Base-by-base conservation (phyloP, 1,140 invertebrate genomes). In the Drosophila littoralis region DNA sequence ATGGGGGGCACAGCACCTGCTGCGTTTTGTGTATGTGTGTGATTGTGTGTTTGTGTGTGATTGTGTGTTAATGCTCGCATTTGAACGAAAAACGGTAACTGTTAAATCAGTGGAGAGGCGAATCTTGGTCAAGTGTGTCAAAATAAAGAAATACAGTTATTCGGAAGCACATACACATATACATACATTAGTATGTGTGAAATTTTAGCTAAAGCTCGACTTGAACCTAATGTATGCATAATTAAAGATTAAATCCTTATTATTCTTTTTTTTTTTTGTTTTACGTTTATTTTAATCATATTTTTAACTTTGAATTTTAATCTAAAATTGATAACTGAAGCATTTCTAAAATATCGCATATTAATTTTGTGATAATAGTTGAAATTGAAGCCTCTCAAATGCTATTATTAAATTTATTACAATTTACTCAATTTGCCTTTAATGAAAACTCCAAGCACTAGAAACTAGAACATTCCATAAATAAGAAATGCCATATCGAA, bases 101-200 rank as follows among this genome's bases (percentile, higher is more conserved):
- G 54, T 77, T 68, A 77, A 77, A 74, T 83, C 68, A 63, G 63
- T 58, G 80, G 38, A 32, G 38, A 46, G 61, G 65, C 68, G 68
- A 89, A 88, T 84, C 67, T 88, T 88, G 83, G 83, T 88, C 83
- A 89, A 88, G 83, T 88, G 73, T 80, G 80, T 67, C 73, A 89
- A 86, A 88, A 86, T 79, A 89, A 86, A 74, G 64, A 89, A 79
- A 48, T 48, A 59, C 46, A 55, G 43, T 60, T 73, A 36, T 59
- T 55, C 32, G 13, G 10, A 36, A 74, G 42, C 33, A 13, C 60
- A 46, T 38, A 61, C 48, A 43, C 35, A 32, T 43, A 50, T 46
- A 40, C 17, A 42, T 61, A 66, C 22, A 33, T 63, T 45, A 7
- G 15, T 63, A 50, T 52, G 42, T 28, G 22, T 28, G 22, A 4